Evolutionary conservation across 2,797 vertebrate species (phyloP), one percentile per base, ranked within the genome.

Genomic region (Rhabdophis nuchalis): DNA sequence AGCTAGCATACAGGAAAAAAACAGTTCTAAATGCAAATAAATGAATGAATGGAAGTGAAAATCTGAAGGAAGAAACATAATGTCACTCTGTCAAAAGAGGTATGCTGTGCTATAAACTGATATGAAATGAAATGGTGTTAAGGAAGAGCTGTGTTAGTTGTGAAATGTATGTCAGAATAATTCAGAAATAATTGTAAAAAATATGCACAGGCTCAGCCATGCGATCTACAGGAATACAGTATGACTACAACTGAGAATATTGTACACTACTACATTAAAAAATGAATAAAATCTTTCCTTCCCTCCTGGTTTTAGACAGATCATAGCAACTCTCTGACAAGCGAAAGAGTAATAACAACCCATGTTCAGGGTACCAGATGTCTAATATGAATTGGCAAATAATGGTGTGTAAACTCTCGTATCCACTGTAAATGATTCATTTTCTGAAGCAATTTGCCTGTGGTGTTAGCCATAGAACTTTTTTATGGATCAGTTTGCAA

Each of bases 1-100:
- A 9, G n/a, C 41, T 61, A 86, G 41, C 50, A 72, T 91, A 18
- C 53, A 87, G 60, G 32, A 57, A 91, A 82, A 82, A 92, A 89
- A 52, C 87, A 86, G 72, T 93, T 93, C 58, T 93, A 93, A 92
- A 86, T 89, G 60, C 23, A 68, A 90, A 89, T 87, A 57, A 53
- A 86, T 58, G 46, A 86, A 68, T 89, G 41, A 14, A 53, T 90
- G 25, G 54, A 88, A 41, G 85, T 90, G 60, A 46, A 91, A 91
- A 50, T 52, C 58, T 36, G 2, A 87, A 92, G 82, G 29, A 58
- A 20, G 29, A 60, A 91, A 82, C 60, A 87, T 50, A 82, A 56
- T 57, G 86, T 36, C 36, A 82, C 13, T 60, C 50, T 36, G 0
- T 72, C 77, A 13, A 72, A 20, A 50, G 46, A 56, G 0, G 27